A percentile compares a stretch with the other conserved stretches of the same genome.
phyloP scores from a whole-genome alignment of 2,113 vertebrate genomes.

The Carassius auratus region DNA sequence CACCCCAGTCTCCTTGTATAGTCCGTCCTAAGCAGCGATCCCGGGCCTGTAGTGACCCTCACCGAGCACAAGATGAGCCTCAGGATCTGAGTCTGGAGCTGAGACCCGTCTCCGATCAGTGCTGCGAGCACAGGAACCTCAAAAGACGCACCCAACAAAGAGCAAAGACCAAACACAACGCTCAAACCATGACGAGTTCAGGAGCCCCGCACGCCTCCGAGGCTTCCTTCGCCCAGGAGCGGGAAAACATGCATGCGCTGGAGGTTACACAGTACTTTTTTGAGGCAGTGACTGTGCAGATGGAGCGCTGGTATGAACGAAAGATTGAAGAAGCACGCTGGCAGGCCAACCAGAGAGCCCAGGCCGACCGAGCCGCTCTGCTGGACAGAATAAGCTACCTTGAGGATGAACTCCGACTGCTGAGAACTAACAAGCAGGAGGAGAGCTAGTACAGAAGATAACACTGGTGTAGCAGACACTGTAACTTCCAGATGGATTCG shows the following conservation, averaged over 20 bases:
- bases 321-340: conserved; percentile 90
- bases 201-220: conserved; percentile 56
- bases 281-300: conserved; percentile 91
- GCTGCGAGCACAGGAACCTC: conserved; percentile 80
- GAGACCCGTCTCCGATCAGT: conserved; percentile 67
- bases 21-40: conserved; percentile 88
- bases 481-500: neutral
- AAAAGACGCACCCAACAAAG: conserved; percentile 77
- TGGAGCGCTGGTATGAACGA: conserved; percentile 97
- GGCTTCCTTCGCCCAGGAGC: conserved; percentile 62
- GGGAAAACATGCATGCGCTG: conserved; percentile 84
- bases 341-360: conserved; percentile 85
- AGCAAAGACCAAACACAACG: conserved; percentile 71
- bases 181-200: conserved; percentile 61
- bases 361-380: conserved; percentile 82
- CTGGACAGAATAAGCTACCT: conserved; percentile 85
- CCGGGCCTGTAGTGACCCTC: conserved; percentile 59
- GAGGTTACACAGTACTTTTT: conserved; percentile 97
- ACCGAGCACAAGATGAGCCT: conserved; percentile 70
- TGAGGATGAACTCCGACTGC: conserved; percentile 86
- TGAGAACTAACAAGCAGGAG: conserved; percentile 82
- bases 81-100: conserved; percentile 65
- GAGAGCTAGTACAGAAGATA: conserved; percentile 72
- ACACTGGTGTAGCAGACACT: conserved; percentile 12
- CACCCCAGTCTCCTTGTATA: conserved; percentile 74